phyloP scores from a whole-genome alignment of 2,888 invertebrate species.

The Tachina grossa region DNA sequence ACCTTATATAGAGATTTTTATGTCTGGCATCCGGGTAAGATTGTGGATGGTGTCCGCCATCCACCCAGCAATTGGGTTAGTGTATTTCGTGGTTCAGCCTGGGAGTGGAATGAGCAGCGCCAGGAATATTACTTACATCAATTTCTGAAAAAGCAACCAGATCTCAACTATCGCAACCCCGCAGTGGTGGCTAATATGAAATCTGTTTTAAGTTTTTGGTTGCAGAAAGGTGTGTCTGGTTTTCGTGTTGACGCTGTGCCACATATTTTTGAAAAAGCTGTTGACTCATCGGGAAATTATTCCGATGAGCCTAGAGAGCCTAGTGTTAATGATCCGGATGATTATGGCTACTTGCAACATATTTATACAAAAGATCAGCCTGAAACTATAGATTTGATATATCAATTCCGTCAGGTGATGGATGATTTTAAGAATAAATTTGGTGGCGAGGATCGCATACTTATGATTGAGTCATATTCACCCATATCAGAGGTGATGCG shows the following conservation, averaged over 20 bases:
- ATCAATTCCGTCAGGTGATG: constrained; percentile 85
- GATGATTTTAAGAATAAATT: constrained; percentile 81
- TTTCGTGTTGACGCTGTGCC: constrained; percentile 88
- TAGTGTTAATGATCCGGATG: constrained; percentile 83
- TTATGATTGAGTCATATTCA: constrained; percentile 85
- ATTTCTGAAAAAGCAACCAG: constrained; percentile 86
- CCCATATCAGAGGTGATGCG: constrained; percentile 81
- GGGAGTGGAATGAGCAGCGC: constrained; percentile 86
- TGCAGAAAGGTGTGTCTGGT: constrained; percentile 90
- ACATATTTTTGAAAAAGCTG: constrained; percentile 76
- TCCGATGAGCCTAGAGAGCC: constrained; percentile 84
- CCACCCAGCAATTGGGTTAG: constrained; percentile 90
- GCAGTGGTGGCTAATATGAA: constrained; percentile 82
- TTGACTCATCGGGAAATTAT: constrained; percentile 75
- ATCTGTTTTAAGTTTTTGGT: constrained; percentile 88
- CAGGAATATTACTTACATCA: constrained; percentile 87
- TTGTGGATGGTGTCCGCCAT: constrained; percentile 75
- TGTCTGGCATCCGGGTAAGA: constrained; percentile 87
- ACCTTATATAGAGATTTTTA: constrained; percentile 89
- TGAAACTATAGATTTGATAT: constrained; percentile 85
- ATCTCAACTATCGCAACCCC: constrained; percentile 86
- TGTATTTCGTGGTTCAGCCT: constrained; percentile 84
- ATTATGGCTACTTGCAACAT: constrained; percentile 85
- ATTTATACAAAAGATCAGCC: constrained; percentile 86
- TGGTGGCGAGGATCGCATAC: constrained; percentile 77